These are phyloP conservation scores for Zaprionus kolodkinae DNA, from an alignment of 1,140 invertebrate species.

Conservation along the genomic window DNA sequence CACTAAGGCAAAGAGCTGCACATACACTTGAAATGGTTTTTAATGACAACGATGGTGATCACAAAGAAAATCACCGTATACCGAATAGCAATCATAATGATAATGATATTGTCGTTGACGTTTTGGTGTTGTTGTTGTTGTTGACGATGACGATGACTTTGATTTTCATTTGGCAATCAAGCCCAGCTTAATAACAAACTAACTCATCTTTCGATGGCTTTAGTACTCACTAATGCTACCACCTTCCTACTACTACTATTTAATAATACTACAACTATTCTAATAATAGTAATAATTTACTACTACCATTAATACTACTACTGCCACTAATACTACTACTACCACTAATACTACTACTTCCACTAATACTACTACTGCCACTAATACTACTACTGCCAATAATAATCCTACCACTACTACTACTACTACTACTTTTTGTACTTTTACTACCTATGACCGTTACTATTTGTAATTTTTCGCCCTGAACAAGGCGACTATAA, in stretches of 20 bases:
- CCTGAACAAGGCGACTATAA: slow-evolving; percentile 15
- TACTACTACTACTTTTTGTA: background rate
- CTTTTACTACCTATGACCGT: background rate
- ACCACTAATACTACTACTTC: background rate
- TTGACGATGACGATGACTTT: slow-evolving; percentile 63
- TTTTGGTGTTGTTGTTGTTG: slow-evolving; percentile 43
- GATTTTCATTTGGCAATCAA: slow-evolving; percentile 32
- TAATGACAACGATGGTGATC: slow-evolving; percentile 49
- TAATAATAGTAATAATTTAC: background rate
- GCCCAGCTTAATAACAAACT: slow-evolving; percentile 34
- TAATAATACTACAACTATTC: background rate
- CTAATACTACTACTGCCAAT: background rate
- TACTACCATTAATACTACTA: background rate
- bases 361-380: background rate
- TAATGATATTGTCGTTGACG: slow-evolving; percentile 38
- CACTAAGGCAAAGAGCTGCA: slow-evolving; percentile 76
- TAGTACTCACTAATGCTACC: slow-evolving; percentile 22
- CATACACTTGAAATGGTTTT: slow-evolving; percentile 83
- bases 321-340: background rate
- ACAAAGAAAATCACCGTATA: slow-evolving; percentile 24
- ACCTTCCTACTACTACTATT: background rate
- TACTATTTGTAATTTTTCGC: slow-evolving; percentile 3
- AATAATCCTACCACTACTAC: no score
- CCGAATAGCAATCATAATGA: slow-evolving; percentile 20
- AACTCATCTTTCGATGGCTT: slow-evolving; percentile 17